These are phyloP conservation scores for Anastrepha ludens DNA, from an alignment of 1,140 invertebrate species.

Conservation along the genomic window DNA sequence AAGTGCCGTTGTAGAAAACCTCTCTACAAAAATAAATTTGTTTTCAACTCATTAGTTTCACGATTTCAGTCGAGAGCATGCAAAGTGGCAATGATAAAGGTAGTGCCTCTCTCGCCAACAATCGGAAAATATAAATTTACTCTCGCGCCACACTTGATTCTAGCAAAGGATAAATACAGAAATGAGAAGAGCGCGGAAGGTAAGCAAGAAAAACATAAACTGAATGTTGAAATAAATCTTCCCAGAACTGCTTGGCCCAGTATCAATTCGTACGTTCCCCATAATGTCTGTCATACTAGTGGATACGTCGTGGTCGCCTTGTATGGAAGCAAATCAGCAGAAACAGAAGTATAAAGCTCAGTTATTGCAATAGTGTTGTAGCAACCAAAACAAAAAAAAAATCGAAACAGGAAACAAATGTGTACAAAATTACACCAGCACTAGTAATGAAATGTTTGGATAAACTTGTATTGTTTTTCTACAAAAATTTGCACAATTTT, in stretches of 20 bases:
- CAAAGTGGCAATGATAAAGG: not conserved
- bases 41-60: not conserved
- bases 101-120: slow-evolving; percentile 22
- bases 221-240: slow-evolving; percentile 56
- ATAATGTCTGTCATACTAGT: slow-evolving; percentile 72
- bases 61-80: slow-evolving; percentile 35
- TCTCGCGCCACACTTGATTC: slow-evolving; percentile 24
- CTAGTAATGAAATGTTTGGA: not conserved
- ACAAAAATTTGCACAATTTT: slow-evolving; percentile 35
- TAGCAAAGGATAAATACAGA: not conserved
- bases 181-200: slow-evolving; percentile 8
- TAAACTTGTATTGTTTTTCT: slow-evolving; percentile 19
- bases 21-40: not conserved
- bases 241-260: slow-evolving; percentile 66
- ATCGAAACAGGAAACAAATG: not conserved
- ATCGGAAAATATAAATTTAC: not conserved
- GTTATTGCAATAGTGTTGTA: slow-evolving; percentile 40
- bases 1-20: not conserved
- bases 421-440: slow-evolving; percentile 9
- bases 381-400: slow-evolving; percentile 26
- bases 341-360: slow-evolving; percentile 49
- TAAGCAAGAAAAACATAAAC: slow-evolving; percentile 37
- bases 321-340: slow-evolving; percentile 56
- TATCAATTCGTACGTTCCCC: slow-evolving; percentile 74
- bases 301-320: slow-evolving; percentile 67